These are phyloP conservation scores for Stenodema calcarata DNA, from an alignment of 2,888 invertebrate species.

Conservation along the genomic window DNA sequence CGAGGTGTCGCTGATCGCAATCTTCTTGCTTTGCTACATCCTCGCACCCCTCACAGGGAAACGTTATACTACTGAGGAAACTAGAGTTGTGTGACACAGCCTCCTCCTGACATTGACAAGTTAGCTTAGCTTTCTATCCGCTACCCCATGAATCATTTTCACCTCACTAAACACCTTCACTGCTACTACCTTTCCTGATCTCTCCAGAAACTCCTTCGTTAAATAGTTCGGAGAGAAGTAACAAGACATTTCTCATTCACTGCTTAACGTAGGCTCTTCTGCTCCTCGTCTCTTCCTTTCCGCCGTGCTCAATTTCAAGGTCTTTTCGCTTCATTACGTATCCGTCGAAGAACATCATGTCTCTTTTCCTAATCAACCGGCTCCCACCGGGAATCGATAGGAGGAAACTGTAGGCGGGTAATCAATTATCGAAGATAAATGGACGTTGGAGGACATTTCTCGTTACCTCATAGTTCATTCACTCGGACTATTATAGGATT, in stretches of 20 bases:
- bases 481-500: not conserved
- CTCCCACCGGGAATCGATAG: not conserved
- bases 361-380: not conserved
- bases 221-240: constrained; percentile 18
- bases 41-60: not conserved
- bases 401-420: not conserved
- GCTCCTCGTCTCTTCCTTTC: not conserved
- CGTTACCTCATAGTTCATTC: not conserved
- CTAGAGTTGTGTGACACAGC: not conserved
- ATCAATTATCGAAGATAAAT: not conserved
- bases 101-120: constrained; percentile 34
- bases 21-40: not conserved
- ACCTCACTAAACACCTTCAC: constrained; percentile 27
- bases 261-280: not conserved
- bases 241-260: constrained; percentile 36
- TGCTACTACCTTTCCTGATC: not conserved
- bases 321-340: constrained; percentile 9
- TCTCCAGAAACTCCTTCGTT: constrained; percentile 21
- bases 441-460: not conserved
- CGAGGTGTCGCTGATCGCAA: not conserved
- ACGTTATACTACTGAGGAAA: not conserved
- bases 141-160: constrained; percentile 39
- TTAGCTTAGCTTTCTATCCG: constrained; percentile 26
- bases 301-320: not conserved
- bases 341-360: not conserved